phyloP scores from a whole-genome alignment of 2,888 invertebrate genomes.

The Andrena chrysosceles region DNA sequence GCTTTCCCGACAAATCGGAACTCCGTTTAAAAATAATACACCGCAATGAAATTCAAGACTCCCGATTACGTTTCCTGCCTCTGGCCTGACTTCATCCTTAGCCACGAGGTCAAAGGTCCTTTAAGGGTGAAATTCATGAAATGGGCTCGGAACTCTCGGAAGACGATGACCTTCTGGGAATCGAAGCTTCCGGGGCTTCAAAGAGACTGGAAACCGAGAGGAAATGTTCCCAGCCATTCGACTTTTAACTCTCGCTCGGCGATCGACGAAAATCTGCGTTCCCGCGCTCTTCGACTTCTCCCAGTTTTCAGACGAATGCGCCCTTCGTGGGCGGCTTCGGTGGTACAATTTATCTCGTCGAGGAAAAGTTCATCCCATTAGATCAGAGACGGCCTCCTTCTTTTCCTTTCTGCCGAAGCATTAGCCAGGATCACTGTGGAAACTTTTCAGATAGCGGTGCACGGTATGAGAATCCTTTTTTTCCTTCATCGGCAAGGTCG shows the following conservation, averaged over 20 bases:
- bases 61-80: not conserved
- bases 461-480: constrained; percentile 25
- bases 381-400: constrained; percentile 43
- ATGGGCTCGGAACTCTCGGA: not conserved
- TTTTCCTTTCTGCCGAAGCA: constrained; percentile 28
- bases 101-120: not conserved
- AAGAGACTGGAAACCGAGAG: not conserved
- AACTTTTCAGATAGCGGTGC: constrained; percentile 37
- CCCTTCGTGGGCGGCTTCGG: constrained; percentile 19
- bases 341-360: constrained; percentile 48
- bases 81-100: not conserved
- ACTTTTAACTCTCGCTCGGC: not conserved
- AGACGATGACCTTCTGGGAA: not conserved
- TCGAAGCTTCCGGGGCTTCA: not conserved
- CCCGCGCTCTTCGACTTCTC: not conserved
- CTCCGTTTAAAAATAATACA: not conserved
- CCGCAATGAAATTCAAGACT: not conserved
- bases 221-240: constrained; percentile 4
- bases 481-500: constrained; percentile 22
- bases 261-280: constrained; percentile 24
- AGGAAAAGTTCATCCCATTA: constrained; percentile 57
- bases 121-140: not conserved
- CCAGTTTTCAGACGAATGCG: constrained; percentile 23
- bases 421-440: constrained; percentile 43
- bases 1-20: not conserved